Conservation (phyloP, 2,888 invertebrate species). For the Acrobasis suavella region DNA sequence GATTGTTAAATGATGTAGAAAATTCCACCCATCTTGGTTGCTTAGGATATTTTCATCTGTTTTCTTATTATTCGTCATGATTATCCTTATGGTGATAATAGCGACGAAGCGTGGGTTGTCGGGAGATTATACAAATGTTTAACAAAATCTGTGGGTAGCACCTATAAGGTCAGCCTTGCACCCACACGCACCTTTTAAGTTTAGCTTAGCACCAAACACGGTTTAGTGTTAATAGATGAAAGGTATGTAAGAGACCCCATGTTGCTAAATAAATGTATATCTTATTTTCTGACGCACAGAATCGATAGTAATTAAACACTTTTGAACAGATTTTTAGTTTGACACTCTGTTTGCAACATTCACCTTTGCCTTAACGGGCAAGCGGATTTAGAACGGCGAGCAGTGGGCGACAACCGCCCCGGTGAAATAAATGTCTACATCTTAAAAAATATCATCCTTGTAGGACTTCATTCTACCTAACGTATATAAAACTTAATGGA, state of each 20-base stretch:
- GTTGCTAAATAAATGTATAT: slow-evolving; percentile 12
- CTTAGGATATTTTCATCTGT: slow-evolving; percentile 13
- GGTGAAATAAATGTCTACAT: slow-evolving; percentile 49
- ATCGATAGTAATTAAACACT: slow-evolving; percentile 4
- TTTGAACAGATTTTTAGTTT: slow-evolving; percentile 29
- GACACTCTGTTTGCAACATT: slow-evolving; percentile 71
- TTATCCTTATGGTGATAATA: slow-evolving; percentile 60
- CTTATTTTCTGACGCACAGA: neutral
- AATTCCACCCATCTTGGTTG: too few relatives aligned
- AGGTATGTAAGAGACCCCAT: slow-evolving; percentile 9
- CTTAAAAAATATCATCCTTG: slow-evolving; percentile 12
- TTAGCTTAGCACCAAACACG: slow-evolving; percentile 61
- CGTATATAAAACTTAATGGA: too few relatives aligned
- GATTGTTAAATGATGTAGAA: too few relatives aligned
- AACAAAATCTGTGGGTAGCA: slow-evolving; percentile 72
- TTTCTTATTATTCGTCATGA: neutral
- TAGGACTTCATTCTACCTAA: too few relatives aligned
- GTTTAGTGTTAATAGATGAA: slow-evolving; percentile 24
- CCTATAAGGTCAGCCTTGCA: slow-evolving; percentile 81
- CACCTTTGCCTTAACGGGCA: slow-evolving; percentile 81
- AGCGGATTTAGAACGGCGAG: slow-evolving; percentile 75
- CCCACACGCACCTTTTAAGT: slow-evolving; percentile 77
- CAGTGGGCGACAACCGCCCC: slow-evolving; percentile 64
- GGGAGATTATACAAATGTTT: slow-evolving; percentile 76
- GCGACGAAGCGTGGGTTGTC: slow-evolving; percentile 63